Base-by-base conservation (phyloP, 2,113 vertebrate genomes). In the Oncorhynchus gorbuscha region DNA sequence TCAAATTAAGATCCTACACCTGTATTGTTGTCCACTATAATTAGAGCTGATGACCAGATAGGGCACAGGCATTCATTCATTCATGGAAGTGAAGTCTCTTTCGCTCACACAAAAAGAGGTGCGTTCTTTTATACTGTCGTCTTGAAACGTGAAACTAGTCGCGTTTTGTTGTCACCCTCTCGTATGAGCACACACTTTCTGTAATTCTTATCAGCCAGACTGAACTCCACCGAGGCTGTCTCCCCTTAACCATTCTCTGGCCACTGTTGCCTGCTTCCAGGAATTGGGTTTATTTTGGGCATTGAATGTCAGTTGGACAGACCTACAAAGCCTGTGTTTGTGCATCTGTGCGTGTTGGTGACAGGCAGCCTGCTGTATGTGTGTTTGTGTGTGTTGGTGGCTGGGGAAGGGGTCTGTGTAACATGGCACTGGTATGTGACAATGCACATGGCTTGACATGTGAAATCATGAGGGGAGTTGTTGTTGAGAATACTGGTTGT, bases 241-340 rank as follows among this genome's bases (percentile, higher is more conserved):
- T 73, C 26, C n/a, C 66, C 1, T 3, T 76, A 20, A 48, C 62
- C 6, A 20, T 24, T n/a, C 67, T 72, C 76, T 22, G 39, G 35
- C 22, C 48, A 28, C 22, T 20, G 18, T 49, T 69, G 66, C 39
- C 70, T 69, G 61, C 66, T 76, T 73, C 71, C 82, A 26, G 61
- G 76, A 81, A 84, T 73, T 72, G 49, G 18, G 55, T 72, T 72
- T 82, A 77, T 72, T 79, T 71, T 72, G 55, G 70, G 74, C 18
- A 20, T 22, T 72, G 58, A 8, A 62, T 76, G 16, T 51, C 72
- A 76, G 71, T 70, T 32, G 55, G 30, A 11, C 11, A 24, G 8
- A 70, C 4, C 22, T 18, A n/a, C 69, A 20, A 16, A 16, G 55
- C 55, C 4, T 58, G 18, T 58, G 16, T 58, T 16, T 20, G 55